phyloP scores from a whole-genome alignment of 2,113 vertebrate genomes.

The Hystrix cristata region DNA sequence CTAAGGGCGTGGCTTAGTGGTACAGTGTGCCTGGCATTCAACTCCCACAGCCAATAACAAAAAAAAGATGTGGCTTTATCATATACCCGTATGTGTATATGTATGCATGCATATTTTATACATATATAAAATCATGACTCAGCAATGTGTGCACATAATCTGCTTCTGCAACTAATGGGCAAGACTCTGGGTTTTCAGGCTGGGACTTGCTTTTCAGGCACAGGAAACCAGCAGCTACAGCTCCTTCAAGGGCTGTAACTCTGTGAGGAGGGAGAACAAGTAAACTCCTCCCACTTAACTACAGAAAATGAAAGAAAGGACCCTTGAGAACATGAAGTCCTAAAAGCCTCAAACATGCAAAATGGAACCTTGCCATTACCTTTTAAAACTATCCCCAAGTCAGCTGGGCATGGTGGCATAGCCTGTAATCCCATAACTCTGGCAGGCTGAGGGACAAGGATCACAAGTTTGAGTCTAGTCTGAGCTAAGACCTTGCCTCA shows the following conservation, averaged over 20 bases:
- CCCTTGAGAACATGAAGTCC: background rate
- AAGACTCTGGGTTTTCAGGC: background rate
- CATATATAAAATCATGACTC: background rate
- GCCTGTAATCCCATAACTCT: background rate
- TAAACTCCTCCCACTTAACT: background rate
- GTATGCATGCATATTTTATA: background rate
- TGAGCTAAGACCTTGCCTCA: background rate
- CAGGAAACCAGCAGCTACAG: background rate
- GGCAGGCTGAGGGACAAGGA: background rate
- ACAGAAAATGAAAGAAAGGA: background rate
- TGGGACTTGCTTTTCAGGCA: background rate
- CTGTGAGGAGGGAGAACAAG: background rate
- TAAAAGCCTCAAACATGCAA: background rate
- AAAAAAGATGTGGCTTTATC: background rate
- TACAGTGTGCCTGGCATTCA: background rate
- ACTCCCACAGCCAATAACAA: background rate
- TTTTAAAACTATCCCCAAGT: background rate
- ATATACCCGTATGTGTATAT: background rate
- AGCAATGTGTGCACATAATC: background rate
- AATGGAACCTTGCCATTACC: background rate
- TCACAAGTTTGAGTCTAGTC: background rate
- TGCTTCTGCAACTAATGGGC: background rate
- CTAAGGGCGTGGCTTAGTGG: background rate
- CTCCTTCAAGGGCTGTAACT: background rate
- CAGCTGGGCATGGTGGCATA: background rate